phyloP scores from a whole-genome alignment of 1,140 invertebrate species.

The Pogonomyrmex californicus region DNA sequence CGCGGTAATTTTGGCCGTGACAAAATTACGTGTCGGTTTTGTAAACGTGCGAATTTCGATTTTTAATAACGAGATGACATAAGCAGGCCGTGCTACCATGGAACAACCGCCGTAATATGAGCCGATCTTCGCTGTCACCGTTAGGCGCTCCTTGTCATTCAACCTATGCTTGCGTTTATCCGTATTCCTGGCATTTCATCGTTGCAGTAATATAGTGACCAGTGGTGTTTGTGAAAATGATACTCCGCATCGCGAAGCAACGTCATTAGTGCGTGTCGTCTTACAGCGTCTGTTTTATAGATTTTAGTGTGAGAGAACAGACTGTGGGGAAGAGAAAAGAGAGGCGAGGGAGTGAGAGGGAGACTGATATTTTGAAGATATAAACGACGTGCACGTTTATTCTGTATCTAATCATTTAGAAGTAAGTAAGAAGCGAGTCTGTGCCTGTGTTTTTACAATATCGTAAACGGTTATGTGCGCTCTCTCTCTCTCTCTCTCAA shows the following conservation, averaged over 20 bases:
- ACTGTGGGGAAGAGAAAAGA: neutral
- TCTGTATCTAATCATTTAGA: neutral
- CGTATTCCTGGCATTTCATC: neutral
- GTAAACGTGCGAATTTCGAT: neutral
- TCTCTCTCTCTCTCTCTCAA: neutral
- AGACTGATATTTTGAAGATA: neutral
- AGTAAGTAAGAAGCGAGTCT: slow-evolving; percentile 31
- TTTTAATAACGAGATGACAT: neutral
- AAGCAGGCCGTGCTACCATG: neutral
- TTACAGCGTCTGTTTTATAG: neutral
- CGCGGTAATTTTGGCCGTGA: neutral
- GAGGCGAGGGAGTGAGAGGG: slow-evolving; percentile 3
- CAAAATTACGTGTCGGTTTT: no score
- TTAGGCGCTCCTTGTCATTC: slow-evolving; percentile 53
- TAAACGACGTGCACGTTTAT: neutral
- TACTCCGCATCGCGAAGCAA: neutral
- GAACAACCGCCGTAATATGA: slow-evolving; percentile 72
- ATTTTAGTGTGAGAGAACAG: slow-evolving; percentile 10
- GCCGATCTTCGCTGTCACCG: slow-evolving; percentile 68
- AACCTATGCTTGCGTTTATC: slow-evolving; percentile 25
- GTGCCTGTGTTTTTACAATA: neutral
- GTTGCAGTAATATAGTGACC: neutral
- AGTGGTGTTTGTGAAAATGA: slow-evolving; percentile 34
- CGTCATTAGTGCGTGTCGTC: slow-evolving; percentile 27
- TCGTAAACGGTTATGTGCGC: neutral